These are phyloP conservation scores for Trachelus stipa DNA, from an alignment of 2,888 invertebrate genomes.

Conservation along the genomic window DNA sequence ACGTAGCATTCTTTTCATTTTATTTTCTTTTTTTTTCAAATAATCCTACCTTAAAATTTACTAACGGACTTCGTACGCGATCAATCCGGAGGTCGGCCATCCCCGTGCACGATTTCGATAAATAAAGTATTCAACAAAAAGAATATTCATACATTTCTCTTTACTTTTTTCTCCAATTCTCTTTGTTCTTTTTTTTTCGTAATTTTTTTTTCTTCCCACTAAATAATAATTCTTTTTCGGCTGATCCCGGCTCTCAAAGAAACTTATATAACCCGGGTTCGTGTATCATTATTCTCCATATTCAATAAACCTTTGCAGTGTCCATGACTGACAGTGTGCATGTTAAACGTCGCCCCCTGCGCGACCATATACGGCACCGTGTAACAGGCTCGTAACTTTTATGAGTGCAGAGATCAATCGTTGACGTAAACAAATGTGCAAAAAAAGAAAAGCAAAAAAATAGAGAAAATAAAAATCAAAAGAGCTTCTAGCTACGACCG, in stretches of 20 bases:
- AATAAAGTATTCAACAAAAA: background rate
- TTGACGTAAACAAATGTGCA: background rate
- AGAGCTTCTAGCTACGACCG: background rate
- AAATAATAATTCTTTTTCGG: background rate
- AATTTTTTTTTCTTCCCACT: background rate
- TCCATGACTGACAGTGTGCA: background rate
- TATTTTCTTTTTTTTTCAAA: background rate
- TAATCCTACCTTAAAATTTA: background rate
- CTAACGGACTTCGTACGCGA: background rate
- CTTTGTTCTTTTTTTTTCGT: background rate
- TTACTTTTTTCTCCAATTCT: background rate
- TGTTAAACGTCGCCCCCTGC: background rate
- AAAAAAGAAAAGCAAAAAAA: slow-evolving; percentile 12
- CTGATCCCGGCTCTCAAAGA: background rate
- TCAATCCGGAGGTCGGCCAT: background rate
- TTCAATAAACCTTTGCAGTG: background rate
- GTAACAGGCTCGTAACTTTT: background rate
- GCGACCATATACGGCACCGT: background rate
- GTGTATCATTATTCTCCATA: background rate
- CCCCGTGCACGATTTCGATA: background rate
- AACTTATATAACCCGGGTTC: background rate
- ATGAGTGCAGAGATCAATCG: background rate
- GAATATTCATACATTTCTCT: background rate
- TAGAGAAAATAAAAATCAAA: background rate
- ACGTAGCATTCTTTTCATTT: background rate